Evolutionary conservation across 2,888 invertebrate species (phyloP).

Genomic region (Dolichopus griseipennis): DNA sequence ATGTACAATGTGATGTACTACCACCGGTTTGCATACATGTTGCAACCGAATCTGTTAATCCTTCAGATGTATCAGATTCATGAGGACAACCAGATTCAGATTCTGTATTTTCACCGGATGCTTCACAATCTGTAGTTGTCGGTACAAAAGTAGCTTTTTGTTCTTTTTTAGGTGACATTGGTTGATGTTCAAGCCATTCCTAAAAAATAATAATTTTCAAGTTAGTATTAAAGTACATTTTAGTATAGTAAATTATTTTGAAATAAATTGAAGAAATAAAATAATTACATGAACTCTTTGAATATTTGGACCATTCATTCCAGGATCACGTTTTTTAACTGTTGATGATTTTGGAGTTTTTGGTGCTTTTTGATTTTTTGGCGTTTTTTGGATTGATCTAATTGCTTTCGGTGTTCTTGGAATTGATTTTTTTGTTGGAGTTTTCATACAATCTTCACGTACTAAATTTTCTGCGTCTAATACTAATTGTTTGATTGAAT

Average conservation of each 20-base stretch:
- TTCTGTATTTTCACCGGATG: constrained; percentile 76
- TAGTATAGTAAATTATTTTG: background rate
- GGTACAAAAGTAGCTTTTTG: constrained; percentile 22
- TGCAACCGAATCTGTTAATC: constrained; percentile 64
- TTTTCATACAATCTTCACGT: constrained; percentile 42
- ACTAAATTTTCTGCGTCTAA: constrained; percentile 75
- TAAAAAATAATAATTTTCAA: constrained; percentile 21
- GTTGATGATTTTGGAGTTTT: constrained; percentile 26
- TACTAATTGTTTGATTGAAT: constrained; percentile 64
- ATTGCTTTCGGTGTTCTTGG: constrained; percentile 30
- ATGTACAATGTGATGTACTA: constrained; percentile 45
- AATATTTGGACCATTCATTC: constrained; percentile 40
- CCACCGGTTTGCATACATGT: constrained; percentile 50
- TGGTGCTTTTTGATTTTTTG: constrained; percentile 21
- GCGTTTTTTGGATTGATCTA: constrained; percentile 33
- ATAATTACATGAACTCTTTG: constrained; percentile 39
- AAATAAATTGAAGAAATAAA: background rate
- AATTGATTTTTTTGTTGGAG: constrained; percentile 39
- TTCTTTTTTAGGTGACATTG: constrained; percentile 28
- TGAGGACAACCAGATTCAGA: constrained; percentile 48
- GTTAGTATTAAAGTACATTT: background rate
- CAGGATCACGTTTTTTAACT: constrained; percentile 39
- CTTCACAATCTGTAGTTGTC: constrained; percentile 58
- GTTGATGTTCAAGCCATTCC: constrained; percentile 44
- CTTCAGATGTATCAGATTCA: constrained; percentile 67